Evolutionary conservation across 2,113 vertebrate species (phyloP).

Genomic region (Tapirus terrestris): DNA sequence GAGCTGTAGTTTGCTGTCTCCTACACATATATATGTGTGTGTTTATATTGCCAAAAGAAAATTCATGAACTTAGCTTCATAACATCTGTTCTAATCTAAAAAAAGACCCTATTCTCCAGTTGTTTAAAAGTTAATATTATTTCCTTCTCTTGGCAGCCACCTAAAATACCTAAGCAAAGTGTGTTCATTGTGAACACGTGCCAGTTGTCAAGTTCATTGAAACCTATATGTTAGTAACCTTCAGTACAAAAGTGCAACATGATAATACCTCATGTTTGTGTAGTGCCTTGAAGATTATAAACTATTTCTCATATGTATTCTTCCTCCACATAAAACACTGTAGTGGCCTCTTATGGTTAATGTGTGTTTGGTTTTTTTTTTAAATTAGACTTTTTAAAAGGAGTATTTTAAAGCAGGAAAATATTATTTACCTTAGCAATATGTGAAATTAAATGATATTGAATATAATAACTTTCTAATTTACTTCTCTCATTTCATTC

Average conservation of each 20-base stretch:
- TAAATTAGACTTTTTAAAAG: background rate
- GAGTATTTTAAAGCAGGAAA: constrained; percentile 43
- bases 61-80: background rate
- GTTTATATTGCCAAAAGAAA: background rate
- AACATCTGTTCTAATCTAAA: constrained; percentile 15
- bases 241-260: background rate
- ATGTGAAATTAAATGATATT: constrained; percentile 40
- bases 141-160: background rate
- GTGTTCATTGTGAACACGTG: background rate
- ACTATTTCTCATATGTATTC: background rate
- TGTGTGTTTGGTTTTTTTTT: background rate
- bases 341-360: background rate
- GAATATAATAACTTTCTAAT: background rate
- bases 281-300: background rate
- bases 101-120: background rate
- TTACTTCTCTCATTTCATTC: constrained; percentile 22
- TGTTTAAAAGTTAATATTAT: constrained; percentile 41
- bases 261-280: constrained; percentile 19
- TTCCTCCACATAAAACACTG: background rate
- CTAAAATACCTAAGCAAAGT: constrained; percentile 8
- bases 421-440: constrained; percentile 37
- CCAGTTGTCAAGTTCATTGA: constrained; percentile 26
- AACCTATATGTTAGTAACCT: background rate
- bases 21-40: background rate
- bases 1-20: background rate